These are phyloP conservation scores for Aphidoletes aphidimyza DNA, from an alignment of 2,888 invertebrate species.

Conservation along the genomic window DNA sequence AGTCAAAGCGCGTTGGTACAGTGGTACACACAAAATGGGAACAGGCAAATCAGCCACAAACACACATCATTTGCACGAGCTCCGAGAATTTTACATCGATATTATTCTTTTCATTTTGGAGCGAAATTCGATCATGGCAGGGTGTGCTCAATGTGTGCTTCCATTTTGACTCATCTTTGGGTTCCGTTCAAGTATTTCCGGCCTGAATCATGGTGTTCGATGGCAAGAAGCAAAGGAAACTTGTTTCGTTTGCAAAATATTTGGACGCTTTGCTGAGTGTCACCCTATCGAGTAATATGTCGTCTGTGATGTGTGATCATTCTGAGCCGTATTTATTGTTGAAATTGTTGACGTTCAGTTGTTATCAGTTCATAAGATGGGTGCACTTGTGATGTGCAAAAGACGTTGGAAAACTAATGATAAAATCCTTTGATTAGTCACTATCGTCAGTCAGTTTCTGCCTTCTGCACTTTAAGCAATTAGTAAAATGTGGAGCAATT, in stretches of 20 bases:
- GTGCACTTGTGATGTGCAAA: not conserved
- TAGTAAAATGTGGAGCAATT: not conserved
- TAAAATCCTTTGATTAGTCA: not conserved
- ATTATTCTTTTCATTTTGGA: not conserved
- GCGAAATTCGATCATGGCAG: slow-evolving; percentile 35
- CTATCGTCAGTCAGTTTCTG: slow-evolving; percentile 23
- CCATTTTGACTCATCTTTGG: too few relatives aligned
- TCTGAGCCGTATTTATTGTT: too few relatives aligned
- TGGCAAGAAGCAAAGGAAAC: not conserved
- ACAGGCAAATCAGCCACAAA: slow-evolving; percentile 8
- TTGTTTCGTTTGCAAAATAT: not conserved
- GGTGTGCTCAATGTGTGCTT: not conserved
- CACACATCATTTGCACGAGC: slow-evolving; percentile 17
- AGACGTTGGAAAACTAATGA: not conserved
- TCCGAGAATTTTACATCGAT: slow-evolving; percentile 11
- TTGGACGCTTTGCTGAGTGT: not conserved
- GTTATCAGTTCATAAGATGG: not conserved
- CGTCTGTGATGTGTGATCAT: not conserved
- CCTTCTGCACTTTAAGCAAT: not conserved
- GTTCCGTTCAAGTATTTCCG: not conserved
- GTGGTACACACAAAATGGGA: not conserved
- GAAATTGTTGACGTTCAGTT: not conserved
- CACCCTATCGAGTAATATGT: slow-evolving; percentile 8
- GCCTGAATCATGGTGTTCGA: not conserved
- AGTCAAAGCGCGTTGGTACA: slow-evolving; percentile 2